phyloP scores from a whole-genome alignment of 1,140 invertebrate genomes.

The Lepidurus arcticus region DNA sequence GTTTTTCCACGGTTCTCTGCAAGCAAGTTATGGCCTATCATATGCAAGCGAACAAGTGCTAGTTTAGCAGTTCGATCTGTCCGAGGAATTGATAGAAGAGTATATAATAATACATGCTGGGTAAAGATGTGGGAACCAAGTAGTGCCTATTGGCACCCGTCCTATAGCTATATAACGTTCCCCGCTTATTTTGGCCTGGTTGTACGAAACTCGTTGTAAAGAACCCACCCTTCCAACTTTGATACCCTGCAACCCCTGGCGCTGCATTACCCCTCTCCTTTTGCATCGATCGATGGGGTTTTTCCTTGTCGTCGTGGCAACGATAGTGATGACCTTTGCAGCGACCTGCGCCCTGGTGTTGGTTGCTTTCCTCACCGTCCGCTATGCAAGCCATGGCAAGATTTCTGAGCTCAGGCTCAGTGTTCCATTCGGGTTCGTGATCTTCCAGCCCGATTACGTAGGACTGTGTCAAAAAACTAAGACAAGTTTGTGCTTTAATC shows the following conservation, averaged over 20 bases:
- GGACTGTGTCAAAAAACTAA: background rate
- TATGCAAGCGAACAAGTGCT: too few species aligned
- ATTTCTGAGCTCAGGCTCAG: background rate
- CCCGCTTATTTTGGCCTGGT: background rate
- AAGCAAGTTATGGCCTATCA: too few species aligned
- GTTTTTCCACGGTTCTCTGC: too few species aligned
- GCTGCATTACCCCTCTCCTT: conserved; percentile 14
- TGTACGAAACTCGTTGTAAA: background rate
- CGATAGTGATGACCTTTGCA: conserved; percentile 21
- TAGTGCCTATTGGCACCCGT: conserved; percentile 10
- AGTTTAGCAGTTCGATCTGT: background rate
- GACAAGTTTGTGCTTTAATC: background rate
- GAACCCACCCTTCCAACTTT: background rate
- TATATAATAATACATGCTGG: background rate
- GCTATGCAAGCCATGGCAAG: background rate
- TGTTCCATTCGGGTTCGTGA: conserved; percentile 4
- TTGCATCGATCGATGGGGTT: conserved; percentile 21
- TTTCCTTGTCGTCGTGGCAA: conserved; percentile 21
- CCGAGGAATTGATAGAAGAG: background rate
- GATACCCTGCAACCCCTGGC: background rate
- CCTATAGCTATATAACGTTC: background rate
- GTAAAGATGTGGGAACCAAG: background rate
- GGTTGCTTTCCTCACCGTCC: background rate
- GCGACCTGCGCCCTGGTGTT: background rate
- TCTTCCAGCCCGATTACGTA: background rate